Percentiles rank a stretch among this genome's conserved stretches.
phyloP scores from a whole-genome alignment of 2,888 invertebrate species.

The Acanthacorydalis orientalis region DNA sequence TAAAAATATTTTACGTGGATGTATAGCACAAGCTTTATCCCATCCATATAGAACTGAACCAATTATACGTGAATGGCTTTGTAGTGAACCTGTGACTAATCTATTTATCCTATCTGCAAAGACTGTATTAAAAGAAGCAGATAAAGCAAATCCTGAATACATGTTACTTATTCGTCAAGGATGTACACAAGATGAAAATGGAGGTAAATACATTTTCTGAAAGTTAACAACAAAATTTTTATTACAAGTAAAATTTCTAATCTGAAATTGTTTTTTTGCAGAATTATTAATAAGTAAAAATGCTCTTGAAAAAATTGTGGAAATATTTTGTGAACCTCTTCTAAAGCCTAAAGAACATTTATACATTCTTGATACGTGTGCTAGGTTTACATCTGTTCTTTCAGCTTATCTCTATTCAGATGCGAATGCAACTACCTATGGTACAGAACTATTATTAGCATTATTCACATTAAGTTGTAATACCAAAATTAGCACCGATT shows the following conservation, averaged over 20 bases:
- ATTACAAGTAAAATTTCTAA: neutral
- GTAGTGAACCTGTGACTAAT: constrained; percentile 23
- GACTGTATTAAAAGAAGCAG: constrained; percentile 5
- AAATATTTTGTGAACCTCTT: constrained; percentile 23
- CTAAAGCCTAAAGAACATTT: constrained; percentile 15
- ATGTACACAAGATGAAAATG: constrained; percentile 22
- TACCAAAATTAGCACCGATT: constrained; percentile 19
- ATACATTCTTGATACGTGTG: constrained; percentile 29
- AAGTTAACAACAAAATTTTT: constrained; percentile 1
- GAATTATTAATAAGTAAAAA: constrained; percentile 25
- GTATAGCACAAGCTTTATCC: constrained; percentile 25
- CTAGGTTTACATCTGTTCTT: constrained; percentile 33
- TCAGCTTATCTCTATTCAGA: constrained; percentile 31
- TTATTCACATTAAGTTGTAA: constrained; percentile 30
- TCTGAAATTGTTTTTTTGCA: constrained; percentile 16
- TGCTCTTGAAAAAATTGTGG: constrained; percentile 24
- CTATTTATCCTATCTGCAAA: constrained; percentile 24
- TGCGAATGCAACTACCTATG: constrained; percentile 22
- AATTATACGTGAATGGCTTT: constrained; percentile 30
- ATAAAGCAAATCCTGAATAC: constrained; percentile 17
- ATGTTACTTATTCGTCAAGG: constrained; percentile 20
- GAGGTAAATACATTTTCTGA: constrained; percentile 21
- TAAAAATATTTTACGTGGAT: constrained; percentile 22
- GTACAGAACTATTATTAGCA: constrained; percentile 26
- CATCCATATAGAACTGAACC: constrained; percentile 26